phyloP scores from a whole-genome alignment of 2,888 invertebrate species.

The Ctena decussata region DNA sequence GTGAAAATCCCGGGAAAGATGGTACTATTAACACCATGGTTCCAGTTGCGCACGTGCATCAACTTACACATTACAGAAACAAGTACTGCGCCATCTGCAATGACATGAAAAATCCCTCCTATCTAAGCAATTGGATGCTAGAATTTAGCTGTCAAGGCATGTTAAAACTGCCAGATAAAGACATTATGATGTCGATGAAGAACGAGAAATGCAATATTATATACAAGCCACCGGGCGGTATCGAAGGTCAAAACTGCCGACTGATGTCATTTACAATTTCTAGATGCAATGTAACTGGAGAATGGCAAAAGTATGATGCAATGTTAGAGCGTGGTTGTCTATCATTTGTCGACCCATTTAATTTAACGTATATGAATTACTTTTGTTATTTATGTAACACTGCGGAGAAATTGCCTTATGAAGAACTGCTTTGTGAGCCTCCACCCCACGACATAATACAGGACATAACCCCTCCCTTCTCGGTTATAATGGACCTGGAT shows the following conservation, averaged over 20 bases:
- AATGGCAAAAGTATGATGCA: background rate
- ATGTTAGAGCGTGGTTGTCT: background rate
- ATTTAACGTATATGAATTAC: background rate
- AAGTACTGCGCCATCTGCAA: background rate
- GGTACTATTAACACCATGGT: background rate
- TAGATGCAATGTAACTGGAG: background rate
- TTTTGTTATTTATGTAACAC: background rate
- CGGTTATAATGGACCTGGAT: background rate
- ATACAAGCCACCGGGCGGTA: background rate
- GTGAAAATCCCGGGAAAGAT: background rate
- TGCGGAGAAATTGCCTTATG: background rate
- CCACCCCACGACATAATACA: background rate
- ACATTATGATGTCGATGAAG: background rate
- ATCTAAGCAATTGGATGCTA: background rate
- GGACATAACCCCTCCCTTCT: background rate
- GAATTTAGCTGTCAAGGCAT: background rate
- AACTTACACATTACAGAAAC: background rate
- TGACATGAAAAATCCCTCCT: background rate
- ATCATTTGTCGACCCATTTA: background rate
- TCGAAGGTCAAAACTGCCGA: background rate
- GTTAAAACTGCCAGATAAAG: background rate
- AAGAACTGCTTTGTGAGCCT: background rate
- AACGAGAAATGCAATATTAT: background rate
- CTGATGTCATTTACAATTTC: background rate
- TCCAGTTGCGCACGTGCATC: background rate